Conservation (phyloP, 2,113 vertebrate species). For the Gymnobelideus leadbeateri region DNA sequence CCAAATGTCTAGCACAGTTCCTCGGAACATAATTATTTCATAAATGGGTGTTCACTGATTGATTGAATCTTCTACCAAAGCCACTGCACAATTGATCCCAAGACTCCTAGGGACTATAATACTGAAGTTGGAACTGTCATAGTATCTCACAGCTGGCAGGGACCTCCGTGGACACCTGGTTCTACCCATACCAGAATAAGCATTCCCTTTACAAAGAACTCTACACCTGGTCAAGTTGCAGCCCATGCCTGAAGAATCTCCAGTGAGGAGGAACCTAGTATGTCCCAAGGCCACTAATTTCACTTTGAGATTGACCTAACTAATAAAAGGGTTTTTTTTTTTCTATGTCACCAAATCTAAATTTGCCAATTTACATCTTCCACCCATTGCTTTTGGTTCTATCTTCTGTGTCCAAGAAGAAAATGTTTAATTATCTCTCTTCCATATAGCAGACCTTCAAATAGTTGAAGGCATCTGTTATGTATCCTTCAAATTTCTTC, state of each 20-base stretch:
- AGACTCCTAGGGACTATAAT: background rate
- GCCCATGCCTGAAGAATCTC: background rate
- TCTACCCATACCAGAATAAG: background rate
- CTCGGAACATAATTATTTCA: background rate
- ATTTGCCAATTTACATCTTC: background rate
- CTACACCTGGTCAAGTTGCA: background rate
- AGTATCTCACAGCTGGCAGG: background rate
- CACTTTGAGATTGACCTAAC: background rate
- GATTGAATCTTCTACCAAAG: slow-evolving; percentile 23
- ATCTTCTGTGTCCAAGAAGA: background rate
- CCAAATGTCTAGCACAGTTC: background rate
- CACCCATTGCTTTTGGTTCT: background rate
- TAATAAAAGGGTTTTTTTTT: background rate
- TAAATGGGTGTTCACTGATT: background rate
- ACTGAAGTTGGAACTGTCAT: background rate
- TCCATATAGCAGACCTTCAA: background rate
- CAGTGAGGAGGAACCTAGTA: background rate
- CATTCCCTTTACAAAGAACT: background rate
- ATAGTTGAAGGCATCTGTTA: background rate
- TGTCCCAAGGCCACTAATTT: background rate
- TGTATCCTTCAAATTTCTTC: background rate
- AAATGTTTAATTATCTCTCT: background rate
- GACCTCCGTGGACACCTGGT: background rate
- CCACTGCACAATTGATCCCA: slow-evolving; percentile 14
- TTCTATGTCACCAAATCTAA: background rate